Conservation (phyloP, 2,888 invertebrate species). For the Sthenelais limicola region DNA sequence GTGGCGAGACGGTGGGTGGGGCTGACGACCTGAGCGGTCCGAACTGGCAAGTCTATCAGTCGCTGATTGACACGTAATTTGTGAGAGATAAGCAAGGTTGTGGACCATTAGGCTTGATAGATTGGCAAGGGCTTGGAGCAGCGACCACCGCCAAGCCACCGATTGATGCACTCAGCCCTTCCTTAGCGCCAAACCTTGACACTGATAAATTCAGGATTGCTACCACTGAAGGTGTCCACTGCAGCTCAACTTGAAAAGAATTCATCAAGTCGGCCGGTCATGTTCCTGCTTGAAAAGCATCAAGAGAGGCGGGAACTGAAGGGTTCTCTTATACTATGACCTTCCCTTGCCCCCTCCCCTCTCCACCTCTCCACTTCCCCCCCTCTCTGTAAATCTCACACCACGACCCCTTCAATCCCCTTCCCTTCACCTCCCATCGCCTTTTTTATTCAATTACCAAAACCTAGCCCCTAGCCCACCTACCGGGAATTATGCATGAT, state of each 20-base stretch:
- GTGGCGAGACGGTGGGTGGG: neutral
- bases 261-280: no score
- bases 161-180: neutral
- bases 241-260: no score
- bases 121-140: constrained; percentile 31
- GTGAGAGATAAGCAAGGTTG: constrained; percentile 39
- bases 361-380: neutral
- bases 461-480: neutral
- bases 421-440: neutral
- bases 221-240: no score
- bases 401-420: neutral
- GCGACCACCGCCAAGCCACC: neutral
- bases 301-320: no score
- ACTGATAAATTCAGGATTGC: no score
- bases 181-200: neutral
- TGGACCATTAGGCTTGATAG: constrained; percentile 39
- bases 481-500: constrained; percentile 10
- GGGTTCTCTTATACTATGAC: no score
- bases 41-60: constrained; percentile 32
- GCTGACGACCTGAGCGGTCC: constrained; percentile 12
- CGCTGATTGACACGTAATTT: constrained; percentile 43
- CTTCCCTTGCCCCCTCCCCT: neutral
- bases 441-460: constrained; percentile 25
- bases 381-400: neutral
- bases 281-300: no score